Conservation (phyloP, 1,140 invertebrate species). For the Sesamia nonagrioides region DNA sequence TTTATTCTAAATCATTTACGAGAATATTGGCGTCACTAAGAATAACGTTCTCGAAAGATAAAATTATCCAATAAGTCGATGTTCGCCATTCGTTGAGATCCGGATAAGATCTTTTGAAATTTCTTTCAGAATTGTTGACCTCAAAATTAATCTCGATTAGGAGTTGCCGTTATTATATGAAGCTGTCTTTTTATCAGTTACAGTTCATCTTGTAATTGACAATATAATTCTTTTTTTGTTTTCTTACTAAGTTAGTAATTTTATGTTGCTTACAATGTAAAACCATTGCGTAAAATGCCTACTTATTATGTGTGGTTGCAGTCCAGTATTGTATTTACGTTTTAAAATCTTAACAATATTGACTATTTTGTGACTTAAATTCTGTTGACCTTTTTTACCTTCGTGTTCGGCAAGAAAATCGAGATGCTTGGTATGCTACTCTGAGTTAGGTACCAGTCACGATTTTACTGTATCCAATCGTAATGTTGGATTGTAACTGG, state of each 20-base stretch:
- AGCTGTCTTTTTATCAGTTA: slow-evolving; percentile 24
- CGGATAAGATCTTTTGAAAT: slow-evolving; percentile 35
- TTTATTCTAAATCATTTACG: slow-evolving; percentile 22
- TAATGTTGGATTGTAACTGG: slow-evolving; percentile 17
- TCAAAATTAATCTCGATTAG: slow-evolving; percentile 40
- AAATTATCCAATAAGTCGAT: slow-evolving; percentile 21
- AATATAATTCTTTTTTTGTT: slow-evolving; percentile 11
- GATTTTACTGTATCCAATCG: slow-evolving; percentile 27
- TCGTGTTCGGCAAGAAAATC: neutral
- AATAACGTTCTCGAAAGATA: slow-evolving; percentile 16
- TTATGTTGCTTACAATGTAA: neutral
- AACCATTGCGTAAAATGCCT: neutral
- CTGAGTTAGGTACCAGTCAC: neutral
- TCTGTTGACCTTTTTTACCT: no score
- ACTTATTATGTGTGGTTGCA: neutral
- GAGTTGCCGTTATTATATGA: slow-evolving; percentile 30
- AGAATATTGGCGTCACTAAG: slow-evolving; percentile 16
- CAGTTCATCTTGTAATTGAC: slow-evolving; percentile 1
- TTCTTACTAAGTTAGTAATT: neutral
- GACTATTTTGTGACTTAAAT: neutral
- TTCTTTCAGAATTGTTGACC: slow-evolving; percentile 42
- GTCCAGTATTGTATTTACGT: neutral
- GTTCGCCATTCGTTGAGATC: slow-evolving; percentile 21
- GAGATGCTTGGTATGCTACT: slow-evolving; percentile 6
- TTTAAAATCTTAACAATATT: neutral